A percentile compares a stretch with the other conserved stretches of the same genome.
Conservation (phyloP, 1,140 invertebrate species). For the Episyrphus balteatus region DNA sequence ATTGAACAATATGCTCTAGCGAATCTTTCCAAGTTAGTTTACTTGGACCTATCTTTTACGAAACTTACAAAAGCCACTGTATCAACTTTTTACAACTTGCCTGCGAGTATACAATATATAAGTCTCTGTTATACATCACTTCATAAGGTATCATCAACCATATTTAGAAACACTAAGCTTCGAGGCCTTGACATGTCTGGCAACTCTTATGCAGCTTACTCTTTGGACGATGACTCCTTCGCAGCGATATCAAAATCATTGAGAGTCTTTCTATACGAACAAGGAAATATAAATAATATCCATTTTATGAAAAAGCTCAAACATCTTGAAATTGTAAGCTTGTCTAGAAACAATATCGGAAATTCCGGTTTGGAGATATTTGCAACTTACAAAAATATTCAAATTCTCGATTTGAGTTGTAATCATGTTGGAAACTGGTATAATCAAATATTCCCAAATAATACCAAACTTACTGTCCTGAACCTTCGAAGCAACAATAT, state of each 20-base stretch:
- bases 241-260: slow-evolving; percentile 36
- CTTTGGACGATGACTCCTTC: slow-evolving; percentile 26
- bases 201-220: slow-evolving; percentile 32
- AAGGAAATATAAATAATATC: slow-evolving; percentile 33
- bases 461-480: slow-evolving; percentile 35
- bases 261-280: slow-evolving; percentile 38
- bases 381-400: slow-evolving; percentile 28
- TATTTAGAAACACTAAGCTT: slow-evolving; percentile 37
- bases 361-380: slow-evolving; percentile 18
- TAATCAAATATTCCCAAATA: slow-evolving; percentile 25
- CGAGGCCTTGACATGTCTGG: slow-evolving; percentile 42
- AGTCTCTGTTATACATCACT: slow-evolving; percentile 42
- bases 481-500: slow-evolving; percentile 42
- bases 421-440: slow-evolving; percentile 44
- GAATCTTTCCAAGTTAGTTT: slow-evolving; percentile 30
- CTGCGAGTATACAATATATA: slow-evolving; percentile 34
- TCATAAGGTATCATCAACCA: slow-evolving; percentile 20
- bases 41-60: slow-evolving; percentile 42
- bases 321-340: slow-evolving; percentile 35
- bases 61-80: slow-evolving; percentile 34
- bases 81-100: slow-evolving; percentile 30
- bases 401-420: slow-evolving; percentile 39
- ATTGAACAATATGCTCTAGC: slow-evolving; percentile 30
- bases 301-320: slow-evolving; percentile 29
- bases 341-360: slow-evolving; percentile 39